These are phyloP conservation scores for Lepidocolaptes lacrymiger DNA, from an alignment of 2,797 vertebrate species.

Conservation along the genomic window DNA sequence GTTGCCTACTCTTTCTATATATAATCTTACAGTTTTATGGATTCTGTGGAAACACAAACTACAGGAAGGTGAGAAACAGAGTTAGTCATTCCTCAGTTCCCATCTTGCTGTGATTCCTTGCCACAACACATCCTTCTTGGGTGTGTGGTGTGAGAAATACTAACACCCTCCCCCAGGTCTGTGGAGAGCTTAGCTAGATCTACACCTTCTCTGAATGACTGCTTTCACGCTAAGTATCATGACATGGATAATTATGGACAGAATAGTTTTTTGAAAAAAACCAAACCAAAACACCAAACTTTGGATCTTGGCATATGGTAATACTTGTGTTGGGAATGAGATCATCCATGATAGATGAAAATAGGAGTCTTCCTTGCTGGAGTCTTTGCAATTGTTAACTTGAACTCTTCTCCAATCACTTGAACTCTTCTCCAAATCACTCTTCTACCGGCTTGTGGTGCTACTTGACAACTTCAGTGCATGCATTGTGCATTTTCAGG, in stretches of 20 bases:
- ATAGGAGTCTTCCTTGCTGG: not conserved
- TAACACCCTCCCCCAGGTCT: not conserved
- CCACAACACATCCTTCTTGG: not conserved
- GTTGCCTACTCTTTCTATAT: not conserved
- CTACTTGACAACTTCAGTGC: not conserved
- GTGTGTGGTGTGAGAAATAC: not conserved
- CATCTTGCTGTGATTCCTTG: not conserved
- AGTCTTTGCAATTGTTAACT: not conserved
- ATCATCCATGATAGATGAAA: not conserved
- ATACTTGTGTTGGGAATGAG: not conserved
- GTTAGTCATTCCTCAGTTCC: not conserved
- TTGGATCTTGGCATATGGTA: not conserved
- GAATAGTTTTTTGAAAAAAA: not conserved
- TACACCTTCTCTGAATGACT: not conserved
- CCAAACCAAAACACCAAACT: accelerated
- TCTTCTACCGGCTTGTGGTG: not conserved
- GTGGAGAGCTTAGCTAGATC: not conserved
- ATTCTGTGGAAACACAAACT: not conserved
- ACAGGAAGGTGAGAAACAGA: not conserved
- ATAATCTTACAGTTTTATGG: not conserved
- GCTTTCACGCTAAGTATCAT: not conserved
- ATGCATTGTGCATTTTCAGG: not conserved
- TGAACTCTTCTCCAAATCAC: not conserved
- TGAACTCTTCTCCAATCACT: too few relatives aligned
- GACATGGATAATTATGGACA: not conserved